A percentile compares a stretch with the other conserved stretches of the same genome.
Conservation (phyloP, 2,797 vertebrate genomes). For the Rhinoraja longicauda region DNA sequence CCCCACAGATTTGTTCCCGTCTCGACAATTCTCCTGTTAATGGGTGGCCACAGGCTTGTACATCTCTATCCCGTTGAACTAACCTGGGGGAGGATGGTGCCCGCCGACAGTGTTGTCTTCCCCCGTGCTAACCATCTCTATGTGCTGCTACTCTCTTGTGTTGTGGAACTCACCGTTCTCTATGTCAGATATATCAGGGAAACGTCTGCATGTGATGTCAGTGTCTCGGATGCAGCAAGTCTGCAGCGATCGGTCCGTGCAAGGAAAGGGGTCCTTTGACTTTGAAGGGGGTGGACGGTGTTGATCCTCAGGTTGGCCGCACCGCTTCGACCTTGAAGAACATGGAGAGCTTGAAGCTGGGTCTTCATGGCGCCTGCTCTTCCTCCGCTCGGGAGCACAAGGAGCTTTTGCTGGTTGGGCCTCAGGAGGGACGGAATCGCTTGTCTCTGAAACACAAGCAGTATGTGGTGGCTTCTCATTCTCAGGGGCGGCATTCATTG, state of each 20-base stretch:
- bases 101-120: not conserved
- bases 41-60: not conserved
- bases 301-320: too few species aligned
- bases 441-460: too few species aligned
- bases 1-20: not conserved
- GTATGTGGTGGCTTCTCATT: too few species aligned
- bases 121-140: not conserved
- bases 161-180: not conserved
- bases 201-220: not conserved
- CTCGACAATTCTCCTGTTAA: not conserved
- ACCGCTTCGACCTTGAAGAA: not conserved
- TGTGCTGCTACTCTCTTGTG: not conserved
- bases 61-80: not conserved
- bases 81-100: not conserved
- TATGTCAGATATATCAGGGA: not conserved
- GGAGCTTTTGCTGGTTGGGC: not conserved
- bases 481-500: too few species aligned
- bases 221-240: not conserved
- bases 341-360: not conserved
- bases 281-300: too few species aligned
- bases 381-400: not conserved
- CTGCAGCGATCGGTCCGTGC: not conserved
- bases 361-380: not conserved
- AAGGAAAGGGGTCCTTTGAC: not conserved
- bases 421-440: not conserved